Percentiles rank a stretch among this genome's conserved stretches.
phyloP scores from a whole-genome alignment of 2,113 vertebrate species.

The Bufo bufo region DNA sequence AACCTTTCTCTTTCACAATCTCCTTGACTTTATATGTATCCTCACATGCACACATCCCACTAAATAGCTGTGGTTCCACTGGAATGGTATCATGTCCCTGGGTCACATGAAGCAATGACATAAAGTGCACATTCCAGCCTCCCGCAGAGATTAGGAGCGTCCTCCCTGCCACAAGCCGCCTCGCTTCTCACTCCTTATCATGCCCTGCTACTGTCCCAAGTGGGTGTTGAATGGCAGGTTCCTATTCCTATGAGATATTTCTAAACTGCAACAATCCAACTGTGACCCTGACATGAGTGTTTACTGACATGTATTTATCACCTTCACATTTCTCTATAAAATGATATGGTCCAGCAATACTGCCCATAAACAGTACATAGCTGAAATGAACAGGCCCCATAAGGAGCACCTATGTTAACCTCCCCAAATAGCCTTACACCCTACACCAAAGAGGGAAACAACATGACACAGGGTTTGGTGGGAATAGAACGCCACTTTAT shows the following conservation, averaged over 20 bases:
- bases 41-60: background rate
- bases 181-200: background rate
- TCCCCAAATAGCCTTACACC: too few relatives aligned
- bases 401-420: too few relatives aligned
- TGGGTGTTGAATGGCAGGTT: conserved; percentile 8
- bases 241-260: background rate
- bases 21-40: background rate
- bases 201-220: background rate
- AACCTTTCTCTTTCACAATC: background rate
- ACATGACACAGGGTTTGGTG: too few relatives aligned
- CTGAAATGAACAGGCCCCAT: too few relatives aligned
- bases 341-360: too few relatives aligned
- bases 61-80: conserved; percentile 25
- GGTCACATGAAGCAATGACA: conserved; percentile 20
- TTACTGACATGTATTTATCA: background rate
- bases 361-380: too few relatives aligned
- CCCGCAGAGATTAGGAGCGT: background rate
- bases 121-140: conserved; percentile 39
- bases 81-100: background rate
- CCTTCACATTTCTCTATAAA: background rate
- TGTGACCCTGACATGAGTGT: background rate
- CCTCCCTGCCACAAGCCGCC: background rate
- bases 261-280: background rate
- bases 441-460: too few relatives aligned
- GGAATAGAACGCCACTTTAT: too few relatives aligned